Conservation (phyloP, 2,888 invertebrate genomes). For the Baccha elongata region DNA sequence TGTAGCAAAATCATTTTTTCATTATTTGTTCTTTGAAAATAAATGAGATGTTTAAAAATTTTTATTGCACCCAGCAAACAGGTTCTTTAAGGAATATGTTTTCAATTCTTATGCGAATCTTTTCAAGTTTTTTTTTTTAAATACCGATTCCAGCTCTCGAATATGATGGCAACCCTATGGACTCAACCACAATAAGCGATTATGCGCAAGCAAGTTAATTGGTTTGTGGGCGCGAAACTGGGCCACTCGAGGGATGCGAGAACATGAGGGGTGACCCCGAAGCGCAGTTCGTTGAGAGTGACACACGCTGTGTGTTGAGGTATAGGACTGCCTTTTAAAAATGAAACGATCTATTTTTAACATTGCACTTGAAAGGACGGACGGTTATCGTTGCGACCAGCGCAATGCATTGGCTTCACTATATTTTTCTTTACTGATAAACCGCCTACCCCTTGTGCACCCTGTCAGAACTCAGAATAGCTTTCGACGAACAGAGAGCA, state of each 20-base stretch:
- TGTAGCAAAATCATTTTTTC: too few relatives aligned
- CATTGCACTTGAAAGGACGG: slow-evolving; percentile 67
- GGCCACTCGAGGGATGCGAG: slow-evolving; percentile 49
- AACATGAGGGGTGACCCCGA: slow-evolving; percentile 3
- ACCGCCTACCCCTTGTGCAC: slow-evolving; percentile 13
- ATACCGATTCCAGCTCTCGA: too few relatives aligned
- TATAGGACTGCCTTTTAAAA: slow-evolving; percentile 21
- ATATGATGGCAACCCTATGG: slow-evolving; percentile 6
- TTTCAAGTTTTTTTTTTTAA: too few relatives aligned
- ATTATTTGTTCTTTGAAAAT: too few relatives aligned
- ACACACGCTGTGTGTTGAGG: slow-evolving; percentile 31
- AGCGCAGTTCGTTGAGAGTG: slow-evolving; percentile 6
- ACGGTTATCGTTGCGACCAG: neutral
- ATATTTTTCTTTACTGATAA: slow-evolving; percentile 50
- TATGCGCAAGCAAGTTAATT: slow-evolving; percentile 68
- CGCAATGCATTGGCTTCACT: slow-evolving; percentile 60
- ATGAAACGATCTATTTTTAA: slow-evolving; percentile 62
- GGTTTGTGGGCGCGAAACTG: slow-evolving; percentile 70
- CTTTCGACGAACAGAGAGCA: neutral
- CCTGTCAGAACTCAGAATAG: slow-evolving; percentile 53
- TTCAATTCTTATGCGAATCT: too few relatives aligned
- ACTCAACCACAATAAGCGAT: slow-evolving; percentile 6
- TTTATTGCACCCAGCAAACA: too few relatives aligned
- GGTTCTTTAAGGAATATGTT: too few relatives aligned
- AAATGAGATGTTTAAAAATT: too few relatives aligned